Evolutionary conservation across 2,888 invertebrate species (phyloP).

Genomic region (Ernsta delagoae): DNA sequence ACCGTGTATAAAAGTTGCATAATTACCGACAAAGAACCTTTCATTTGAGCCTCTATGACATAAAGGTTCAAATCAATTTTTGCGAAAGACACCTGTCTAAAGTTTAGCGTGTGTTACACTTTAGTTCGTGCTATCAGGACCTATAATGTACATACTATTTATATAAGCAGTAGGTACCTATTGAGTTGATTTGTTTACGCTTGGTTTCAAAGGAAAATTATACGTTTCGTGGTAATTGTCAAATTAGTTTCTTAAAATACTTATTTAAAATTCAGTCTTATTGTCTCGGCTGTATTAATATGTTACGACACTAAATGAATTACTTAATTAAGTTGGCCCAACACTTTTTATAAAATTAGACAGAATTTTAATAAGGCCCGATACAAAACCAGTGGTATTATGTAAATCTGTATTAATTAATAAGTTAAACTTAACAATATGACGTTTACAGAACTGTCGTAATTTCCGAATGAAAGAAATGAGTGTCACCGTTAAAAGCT

Average conservation of each 20-base stretch:
- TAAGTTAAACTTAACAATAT: slow-evolving; percentile 31
- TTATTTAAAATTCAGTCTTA: slow-evolving; percentile 4
- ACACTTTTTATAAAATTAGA: not conserved
- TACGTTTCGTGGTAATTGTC: no score
- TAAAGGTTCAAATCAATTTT: slow-evolving; percentile 29
- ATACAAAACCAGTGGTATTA: slow-evolving; percentile 18
- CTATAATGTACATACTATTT: no score
- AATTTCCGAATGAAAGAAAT: slow-evolving; percentile 25
- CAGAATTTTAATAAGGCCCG: slow-evolving; percentile 12
- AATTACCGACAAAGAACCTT: slow-evolving; percentile 29
- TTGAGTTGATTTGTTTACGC: not conserved
- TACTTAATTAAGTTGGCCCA: not conserved
- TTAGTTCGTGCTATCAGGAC: not conserved
- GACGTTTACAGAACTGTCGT: slow-evolving; percentile 27
- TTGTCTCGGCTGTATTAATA: no score
- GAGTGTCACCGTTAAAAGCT: slow-evolving; percentile 26
- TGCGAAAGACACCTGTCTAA: slow-evolving; percentile 15
- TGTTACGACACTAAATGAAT: not conserved
- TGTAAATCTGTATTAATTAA: slow-evolving; percentile 30
- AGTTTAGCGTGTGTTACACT: slow-evolving; percentile 7
- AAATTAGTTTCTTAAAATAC: not conserved
- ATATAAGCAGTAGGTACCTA: no score
- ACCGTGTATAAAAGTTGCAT: slow-evolving; percentile 28
- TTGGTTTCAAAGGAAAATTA: no score
- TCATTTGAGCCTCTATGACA: slow-evolving; percentile 25